A percentile compares a stretch with the other conserved stretches of the same genome.
phyloP scores from a whole-genome alignment of 2,113 vertebrate genomes.

The Gavia stellata region DNA sequence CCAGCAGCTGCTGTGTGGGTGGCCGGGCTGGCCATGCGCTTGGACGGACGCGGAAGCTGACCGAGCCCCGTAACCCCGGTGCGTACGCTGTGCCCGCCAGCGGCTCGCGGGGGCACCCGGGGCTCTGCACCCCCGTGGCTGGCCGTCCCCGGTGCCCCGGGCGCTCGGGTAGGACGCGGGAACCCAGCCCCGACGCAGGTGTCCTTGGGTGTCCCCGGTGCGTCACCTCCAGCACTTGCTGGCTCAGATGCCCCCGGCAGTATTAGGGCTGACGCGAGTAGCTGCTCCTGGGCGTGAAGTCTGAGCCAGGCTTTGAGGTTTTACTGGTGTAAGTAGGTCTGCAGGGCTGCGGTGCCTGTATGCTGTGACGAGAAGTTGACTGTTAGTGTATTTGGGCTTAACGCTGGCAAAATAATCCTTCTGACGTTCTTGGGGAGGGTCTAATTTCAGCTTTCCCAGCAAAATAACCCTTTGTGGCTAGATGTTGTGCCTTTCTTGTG shows the following conservation, averaged over 20 bases:
- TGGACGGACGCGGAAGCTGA: background rate
- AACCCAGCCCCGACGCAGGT: rapidly evolving
- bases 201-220: background rate
- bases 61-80: background rate
- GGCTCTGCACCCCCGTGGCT: background rate
- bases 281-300: rapidly evolving
- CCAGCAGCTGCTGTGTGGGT: rapidly evolving
- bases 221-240: background rate
- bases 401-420: background rate
- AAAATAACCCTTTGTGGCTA: background rate
- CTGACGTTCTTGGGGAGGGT: background rate
- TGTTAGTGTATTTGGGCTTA: background rate
- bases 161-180: rapidly evolving
- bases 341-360: background rate
- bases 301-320: background rate
- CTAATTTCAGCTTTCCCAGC: background rate
- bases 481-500: background rate
- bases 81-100: background rate
- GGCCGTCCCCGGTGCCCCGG: background rate
- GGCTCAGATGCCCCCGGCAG: rapidly evolving
- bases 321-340: background rate
- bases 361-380: background rate
- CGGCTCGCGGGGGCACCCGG: background rate
- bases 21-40: rapidly evolving
- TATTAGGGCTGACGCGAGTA: rapidly evolving